phyloP scores from a whole-genome alignment of 2,113 vertebrate species.

The Sander lucioperca region DNA sequence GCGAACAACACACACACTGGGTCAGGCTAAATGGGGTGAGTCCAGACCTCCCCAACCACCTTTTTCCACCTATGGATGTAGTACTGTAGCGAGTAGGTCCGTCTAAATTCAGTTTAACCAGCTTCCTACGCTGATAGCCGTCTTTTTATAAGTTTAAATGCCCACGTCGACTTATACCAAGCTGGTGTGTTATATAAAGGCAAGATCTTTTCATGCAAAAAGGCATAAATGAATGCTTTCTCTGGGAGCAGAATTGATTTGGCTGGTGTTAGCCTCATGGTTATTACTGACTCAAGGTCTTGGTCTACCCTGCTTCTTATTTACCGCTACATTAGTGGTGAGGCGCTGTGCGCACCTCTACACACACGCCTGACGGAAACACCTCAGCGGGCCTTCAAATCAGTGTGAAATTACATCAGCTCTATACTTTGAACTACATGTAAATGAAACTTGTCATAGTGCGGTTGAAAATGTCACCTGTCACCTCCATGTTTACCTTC shows the following conservation, averaged over 20 bases:
- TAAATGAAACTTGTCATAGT: slow-evolving; percentile 72
- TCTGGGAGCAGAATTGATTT: slow-evolving; percentile 66
- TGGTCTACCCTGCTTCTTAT: slow-evolving; percentile 71
- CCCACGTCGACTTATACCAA: slow-evolving; percentile 21
- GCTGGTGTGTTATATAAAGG: slow-evolving; percentile 29
- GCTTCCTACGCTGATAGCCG: slow-evolving; percentile 15
- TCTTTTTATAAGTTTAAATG: slow-evolving; percentile 17
- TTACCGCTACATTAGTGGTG: slow-evolving; percentile 74
- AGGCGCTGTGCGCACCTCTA: slow-evolving; percentile 29
- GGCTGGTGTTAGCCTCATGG: slow-evolving; percentile 57
- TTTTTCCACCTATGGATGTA: too few species aligned
- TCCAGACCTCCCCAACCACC: too few species aligned
- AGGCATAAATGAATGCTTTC: slow-evolving; percentile 59
- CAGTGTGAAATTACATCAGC: slow-evolving; percentile 78
- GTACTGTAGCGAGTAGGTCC: neutral
- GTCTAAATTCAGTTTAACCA: slow-evolving; percentile 2
- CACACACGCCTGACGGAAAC: slow-evolving; percentile 52
- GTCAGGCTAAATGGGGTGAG: too few species aligned
- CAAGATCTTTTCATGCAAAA: slow-evolving; percentile 60
- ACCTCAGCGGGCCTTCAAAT: slow-evolving; percentile 63
- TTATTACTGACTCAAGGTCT: slow-evolving; percentile 75
- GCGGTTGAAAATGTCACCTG: slow-evolving; percentile 72
- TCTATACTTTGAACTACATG: slow-evolving; percentile 70
- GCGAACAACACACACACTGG: too few species aligned
- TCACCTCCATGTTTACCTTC: slow-evolving; percentile 65